These are phyloP conservation scores for Argentina silus DNA, from an alignment of 2,797 vertebrate genomes.

Conservation along the genomic window DNA sequence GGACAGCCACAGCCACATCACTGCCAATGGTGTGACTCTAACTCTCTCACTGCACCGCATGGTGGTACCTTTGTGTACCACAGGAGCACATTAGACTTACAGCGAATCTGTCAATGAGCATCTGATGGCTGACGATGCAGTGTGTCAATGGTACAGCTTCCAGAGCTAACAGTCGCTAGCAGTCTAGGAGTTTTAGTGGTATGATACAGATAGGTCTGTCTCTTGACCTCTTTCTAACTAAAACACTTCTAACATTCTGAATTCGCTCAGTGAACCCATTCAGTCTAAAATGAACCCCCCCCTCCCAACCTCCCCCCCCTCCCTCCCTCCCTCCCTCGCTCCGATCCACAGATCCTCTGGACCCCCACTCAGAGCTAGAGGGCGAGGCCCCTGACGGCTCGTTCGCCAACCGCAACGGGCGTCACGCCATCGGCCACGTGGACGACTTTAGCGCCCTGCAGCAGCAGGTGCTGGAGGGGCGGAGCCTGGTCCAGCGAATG, in stretches of 20 bases:
- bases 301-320: background rate
- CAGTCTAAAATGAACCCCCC: background rate
- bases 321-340: background rate
- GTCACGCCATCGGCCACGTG: conserved; percentile 81
- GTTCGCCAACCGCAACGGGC: conserved; percentile 80
- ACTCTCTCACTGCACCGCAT: conserved; percentile 52
- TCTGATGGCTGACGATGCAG: too few species aligned
- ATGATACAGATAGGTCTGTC: background rate
- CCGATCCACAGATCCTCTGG: conserved; percentile 63
- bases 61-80: conserved; percentile 26
- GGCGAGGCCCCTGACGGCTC: conserved; percentile 74
- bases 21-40: conserved; percentile 76
- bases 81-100: background rate
- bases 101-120: background rate
- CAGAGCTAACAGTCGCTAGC: too few species aligned
- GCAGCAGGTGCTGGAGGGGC: conserved; percentile 86
- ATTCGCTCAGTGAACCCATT: background rate
- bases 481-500: conserved; percentile 81
- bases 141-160: too few species aligned
- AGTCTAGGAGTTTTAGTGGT: too few species aligned
- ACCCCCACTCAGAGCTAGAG: conserved; percentile 79
- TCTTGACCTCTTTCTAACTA: background rate
- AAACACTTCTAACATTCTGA: background rate
- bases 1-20: conserved; percentile 74
- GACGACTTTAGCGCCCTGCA: conserved; percentile 87